Base-by-base conservation (phyloP, 2,797 vertebrate species). In the Pelodytes ibericus region DNA sequence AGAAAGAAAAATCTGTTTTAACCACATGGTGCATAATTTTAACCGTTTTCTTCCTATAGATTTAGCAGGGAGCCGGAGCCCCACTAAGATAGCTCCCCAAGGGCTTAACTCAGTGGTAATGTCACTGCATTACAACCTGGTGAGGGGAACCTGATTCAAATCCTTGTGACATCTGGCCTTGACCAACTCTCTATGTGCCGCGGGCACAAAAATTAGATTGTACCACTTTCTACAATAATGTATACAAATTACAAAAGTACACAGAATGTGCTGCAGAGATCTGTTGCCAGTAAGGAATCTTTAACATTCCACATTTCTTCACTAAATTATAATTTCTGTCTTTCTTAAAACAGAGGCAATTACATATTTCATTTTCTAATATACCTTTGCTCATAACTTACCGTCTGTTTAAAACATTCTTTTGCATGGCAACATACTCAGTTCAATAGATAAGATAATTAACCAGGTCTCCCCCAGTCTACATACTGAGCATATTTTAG, bases 401-500 rank as follows among this genome's bases (percentile, higher is more conserved):
- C 16, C 26, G 16, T 51, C 13, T 61, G 16, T 61, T 22, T 1
- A n/a, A 36, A 31, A 20, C 44, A 56, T 53, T 67, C 44, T 33
- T 41, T 44, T 57, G 25, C 68, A 26, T 13, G 26, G 49, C 51
- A 58, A 22, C 62, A 60, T 61, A 30, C 18, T 65, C 39, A 25
- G 2, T 63, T 58, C 27, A 58, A 9, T 15, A 72, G 75, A 78
- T 72, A 78, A 72, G 69, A 51, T 36, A 62, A 67, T 58, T 30
- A 51, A 56, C 61, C 9, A 6, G 51, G 29, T 44, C 57, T 79
- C 76, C 58, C 63, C 26, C 63, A 10, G 64, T 68, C 71, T 73
- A 47, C 70, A 73, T 79, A 73, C 76, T 79, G 64, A 33, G n/a
- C 57, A 73, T 73, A 68, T 56, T 73, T 73, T 16, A 47, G 30